Evolutionary conservation across 2,888 invertebrate species (phyloP).

Genomic region (Pteria penguin): DNA sequence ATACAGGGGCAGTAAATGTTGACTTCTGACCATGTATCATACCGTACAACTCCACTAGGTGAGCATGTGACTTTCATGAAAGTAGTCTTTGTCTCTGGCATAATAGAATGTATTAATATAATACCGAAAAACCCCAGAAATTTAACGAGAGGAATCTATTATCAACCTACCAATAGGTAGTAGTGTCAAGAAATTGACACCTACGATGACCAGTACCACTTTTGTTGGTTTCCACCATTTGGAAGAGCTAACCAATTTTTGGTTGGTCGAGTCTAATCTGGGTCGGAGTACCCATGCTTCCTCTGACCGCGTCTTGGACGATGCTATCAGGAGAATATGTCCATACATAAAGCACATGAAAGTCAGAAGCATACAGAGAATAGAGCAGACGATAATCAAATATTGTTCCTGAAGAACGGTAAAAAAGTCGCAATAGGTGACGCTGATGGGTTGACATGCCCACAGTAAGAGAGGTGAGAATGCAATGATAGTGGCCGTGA

Average conservation of each 20-base stretch:
- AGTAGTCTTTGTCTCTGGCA: too few relatives aligned
- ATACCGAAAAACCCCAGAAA: too few relatives aligned
- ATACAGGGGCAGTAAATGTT: too few relatives aligned
- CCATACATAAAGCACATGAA: slow-evolving; percentile 19
- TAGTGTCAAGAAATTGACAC: slow-evolving; percentile 3
- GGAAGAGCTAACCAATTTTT: not conserved
- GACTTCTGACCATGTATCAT: too few relatives aligned
- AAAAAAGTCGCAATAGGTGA: slow-evolving; percentile 4
- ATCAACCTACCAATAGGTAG: slow-evolving; percentile 5
- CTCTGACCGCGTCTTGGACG: not conserved
- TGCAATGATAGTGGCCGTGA: not conserved
- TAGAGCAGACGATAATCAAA: not conserved
- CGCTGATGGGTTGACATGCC: not conserved
- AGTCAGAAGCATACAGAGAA: not conserved
- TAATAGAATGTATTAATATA: too few relatives aligned
- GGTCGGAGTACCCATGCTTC: not conserved
- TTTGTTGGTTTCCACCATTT: slow-evolving; percentile 8
- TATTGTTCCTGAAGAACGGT: slow-evolving; percentile 2
- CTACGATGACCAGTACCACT: slow-evolving; percentile 4
- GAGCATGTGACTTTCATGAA: too few relatives aligned
- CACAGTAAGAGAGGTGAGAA: not conserved
- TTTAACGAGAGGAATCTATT: too few relatives aligned
- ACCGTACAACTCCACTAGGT: too few relatives aligned
- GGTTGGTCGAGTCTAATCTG: too few relatives aligned
- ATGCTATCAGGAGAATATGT: slow-evolving; percentile 8